Evolutionary conservation across 2,888 invertebrate genomes (phyloP), one percentile per base, ranked within the genome.

Genomic region (Tillus elongatus): DNA sequence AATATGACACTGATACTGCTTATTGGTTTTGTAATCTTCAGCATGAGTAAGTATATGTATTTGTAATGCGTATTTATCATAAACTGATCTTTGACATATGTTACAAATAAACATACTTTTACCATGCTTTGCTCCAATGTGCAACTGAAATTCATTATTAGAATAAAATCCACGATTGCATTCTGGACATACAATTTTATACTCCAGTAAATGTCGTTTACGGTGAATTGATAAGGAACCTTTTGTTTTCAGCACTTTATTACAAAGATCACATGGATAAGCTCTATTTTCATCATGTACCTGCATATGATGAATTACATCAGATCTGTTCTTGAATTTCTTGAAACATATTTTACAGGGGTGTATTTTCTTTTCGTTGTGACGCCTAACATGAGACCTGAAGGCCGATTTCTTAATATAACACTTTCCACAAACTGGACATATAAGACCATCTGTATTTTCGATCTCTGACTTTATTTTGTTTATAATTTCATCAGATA

Each of bases 1-100:
- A 9, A 54, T 34, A 1, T 53, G 45, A 35, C 58, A 58, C 26
- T 60, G 62, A 9, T 68, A 50, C 2, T 63, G 62, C n/a, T 19
- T 19, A 8, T 60, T 54, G 30, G 61, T 63, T 60, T 63, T 60
- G 26, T 56, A 51, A 19, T 55, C 60, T 44, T 61, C 60, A 57
- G 60, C 15, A 54, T 41, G 40, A n/a, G 35, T 29, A 9, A 33
- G 37, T 4, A 34, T 34, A 24, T 49, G 47, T 12, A 41, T 43
- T 34, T 45, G 43, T 6, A 53, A 37, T 4, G 46, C 43, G 2
- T 43, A 41, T 33, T 49, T 53, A 35, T 52, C 50, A 33, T 51
- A 52, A 28, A 49, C 52, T 4, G 43, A 32, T n/a, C 49, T 35
- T 12, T 37, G 15, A 30, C 42, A 42, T 12, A 42, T 39, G 15